These are phyloP conservation scores for Hypothenemus hampei DNA, from an alignment of 1,140 invertebrate species.

Conservation along the genomic window DNA sequence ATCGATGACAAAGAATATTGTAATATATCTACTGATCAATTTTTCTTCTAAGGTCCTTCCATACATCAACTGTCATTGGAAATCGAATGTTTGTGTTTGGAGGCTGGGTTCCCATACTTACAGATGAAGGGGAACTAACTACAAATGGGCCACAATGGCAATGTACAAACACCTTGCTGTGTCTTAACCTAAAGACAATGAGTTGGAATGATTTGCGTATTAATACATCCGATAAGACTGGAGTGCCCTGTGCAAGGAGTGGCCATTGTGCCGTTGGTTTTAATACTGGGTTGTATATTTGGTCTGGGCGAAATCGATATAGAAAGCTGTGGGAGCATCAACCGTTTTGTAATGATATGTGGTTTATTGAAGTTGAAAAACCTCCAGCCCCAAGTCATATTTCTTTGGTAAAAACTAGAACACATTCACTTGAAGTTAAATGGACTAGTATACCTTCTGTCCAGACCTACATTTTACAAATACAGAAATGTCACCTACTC, in stretches of 20 bases:
- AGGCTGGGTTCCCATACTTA: constrained; percentile 88
- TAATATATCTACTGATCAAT: not conserved
- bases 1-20: not conserved
- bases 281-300: constrained; percentile 91
- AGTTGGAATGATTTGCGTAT: constrained; percentile 89
- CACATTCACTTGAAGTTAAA: constrained; percentile 88
- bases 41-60: constrained; percentile 60
- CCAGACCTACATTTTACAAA: constrained; percentile 84
- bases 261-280: constrained; percentile 97
- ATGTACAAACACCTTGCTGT: constrained; percentile 80
- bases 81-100: constrained; percentile 98
- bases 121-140: constrained; percentile 80
- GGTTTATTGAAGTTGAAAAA: constrained; percentile 95
- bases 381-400: constrained; percentile 84
- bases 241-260: constrained; percentile 87
- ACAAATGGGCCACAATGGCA: constrained; percentile 98
- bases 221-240: constrained; percentile 65
- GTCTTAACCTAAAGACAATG: constrained; percentile 88
- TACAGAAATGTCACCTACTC: constrained; percentile 90
- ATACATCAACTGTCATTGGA: constrained; percentile 92
- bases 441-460: constrained; percentile 91
- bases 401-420: constrained; percentile 88
- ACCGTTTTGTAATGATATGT: constrained; percentile 98
- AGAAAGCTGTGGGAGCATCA: constrained; percentile 99
- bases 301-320: constrained; percentile 98